phyloP scores from a whole-genome alignment of 2,797 vertebrate genomes.

The Acanthis flammea region DNA sequence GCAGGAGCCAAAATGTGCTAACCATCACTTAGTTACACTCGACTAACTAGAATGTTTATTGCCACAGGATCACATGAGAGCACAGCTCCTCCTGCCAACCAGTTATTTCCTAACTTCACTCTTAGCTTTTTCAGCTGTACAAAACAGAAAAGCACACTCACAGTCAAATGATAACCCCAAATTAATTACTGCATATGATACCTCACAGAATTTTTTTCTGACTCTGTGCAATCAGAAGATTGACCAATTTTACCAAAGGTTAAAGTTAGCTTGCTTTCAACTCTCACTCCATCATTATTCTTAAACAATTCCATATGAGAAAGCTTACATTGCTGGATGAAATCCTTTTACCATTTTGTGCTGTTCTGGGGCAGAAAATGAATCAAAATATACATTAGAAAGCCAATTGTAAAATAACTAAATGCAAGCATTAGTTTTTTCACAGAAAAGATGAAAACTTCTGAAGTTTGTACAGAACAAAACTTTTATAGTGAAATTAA shows the following conservation, averaged over 20 bases:
- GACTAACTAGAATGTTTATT: background rate
- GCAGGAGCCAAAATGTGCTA: background rate
- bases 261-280: constrained; percentile 29
- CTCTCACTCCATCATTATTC: constrained; percentile 37
- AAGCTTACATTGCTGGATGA: constrained; percentile 40
- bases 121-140: background rate
- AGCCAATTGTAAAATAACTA: background rate
- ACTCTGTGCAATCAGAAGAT: background rate
- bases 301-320: constrained; percentile 65
- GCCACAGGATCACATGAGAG: background rate
- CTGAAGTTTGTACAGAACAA: background rate
- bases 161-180: background rate
- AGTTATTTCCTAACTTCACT: background rate
- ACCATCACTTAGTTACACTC: background rate
- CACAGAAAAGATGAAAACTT: background rate
- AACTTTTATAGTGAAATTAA: background rate
- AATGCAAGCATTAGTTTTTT: background rate
- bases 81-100: background rate
- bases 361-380: constrained; percentile 20
- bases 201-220: background rate
- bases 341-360: constrained; percentile 22
- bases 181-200: constrained; percentile 8
- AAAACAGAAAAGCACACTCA: background rate
- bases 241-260: constrained; percentile 23
- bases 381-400: constrained; percentile 46